A percentile compares a stretch with the other conserved stretches of the same genome.
phyloP scores from a whole-genome alignment of 2,888 invertebrate genomes.

The Caenorhabditis zanzibari region DNA sequence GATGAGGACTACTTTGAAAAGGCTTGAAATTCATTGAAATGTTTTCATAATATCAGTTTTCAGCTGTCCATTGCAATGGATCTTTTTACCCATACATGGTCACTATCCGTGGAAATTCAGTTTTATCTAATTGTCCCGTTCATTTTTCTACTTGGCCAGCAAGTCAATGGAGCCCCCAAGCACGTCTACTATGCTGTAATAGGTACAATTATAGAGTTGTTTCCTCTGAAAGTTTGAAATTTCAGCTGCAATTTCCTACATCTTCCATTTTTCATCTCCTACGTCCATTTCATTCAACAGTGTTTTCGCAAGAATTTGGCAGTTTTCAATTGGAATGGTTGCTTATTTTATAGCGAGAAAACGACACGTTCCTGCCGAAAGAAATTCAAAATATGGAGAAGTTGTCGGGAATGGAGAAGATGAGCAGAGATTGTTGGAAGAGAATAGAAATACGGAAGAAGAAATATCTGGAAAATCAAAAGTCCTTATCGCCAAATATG shows the following conservation, averaged over 20 bases:
- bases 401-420: too few species aligned
- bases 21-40: too few species aligned
- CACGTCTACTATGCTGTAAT: constrained; percentile 9
- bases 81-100: constrained; percentile 75
- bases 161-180: not conserved
- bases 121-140: constrained; percentile 70
- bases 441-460: too few species aligned
- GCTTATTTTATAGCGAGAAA: constrained; percentile 13
- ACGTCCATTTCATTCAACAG: constrained; percentile 37
- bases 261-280: not conserved
- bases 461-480: too few species aligned
- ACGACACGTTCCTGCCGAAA: too few species aligned
- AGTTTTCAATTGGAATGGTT: constrained; percentile 64
- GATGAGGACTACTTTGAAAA: constrained; percentile 22
- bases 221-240: too few species aligned
- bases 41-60: too few species aligned
- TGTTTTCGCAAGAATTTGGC: constrained; percentile 64
- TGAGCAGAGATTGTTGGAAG: too few species aligned
- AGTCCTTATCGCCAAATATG: too few species aligned
- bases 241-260: too few species aligned
- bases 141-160: constrained; percentile 46
- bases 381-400: too few species aligned
- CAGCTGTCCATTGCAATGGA: constrained; percentile 62
- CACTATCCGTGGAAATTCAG: constrained; percentile 72
- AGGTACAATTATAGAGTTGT: too few species aligned